Conservation (phyloP, 2,888 invertebrate species). For the Pocota personata region DNA sequence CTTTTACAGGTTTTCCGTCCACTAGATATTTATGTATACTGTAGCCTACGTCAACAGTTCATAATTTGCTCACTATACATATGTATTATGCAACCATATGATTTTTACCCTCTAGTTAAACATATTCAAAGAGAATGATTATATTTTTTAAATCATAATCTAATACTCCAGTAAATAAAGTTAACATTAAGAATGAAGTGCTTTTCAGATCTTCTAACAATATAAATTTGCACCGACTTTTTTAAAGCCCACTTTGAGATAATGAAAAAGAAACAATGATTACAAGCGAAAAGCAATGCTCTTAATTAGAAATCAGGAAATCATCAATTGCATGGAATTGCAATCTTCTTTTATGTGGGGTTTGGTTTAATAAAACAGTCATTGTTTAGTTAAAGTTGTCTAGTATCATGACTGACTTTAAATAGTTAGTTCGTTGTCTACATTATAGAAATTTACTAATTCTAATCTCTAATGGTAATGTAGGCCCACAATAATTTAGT, state of each 20-base stretch:
- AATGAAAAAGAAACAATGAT: not conserved
- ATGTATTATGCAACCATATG: not conserved
- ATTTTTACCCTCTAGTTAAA: not conserved
- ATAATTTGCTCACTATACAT: not conserved
- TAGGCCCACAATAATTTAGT: not conserved
- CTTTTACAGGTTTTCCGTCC: not conserved
- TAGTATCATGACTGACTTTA: not conserved
- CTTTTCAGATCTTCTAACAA: too few species aligned
- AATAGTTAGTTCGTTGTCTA: not conserved
- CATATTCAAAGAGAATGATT: not conserved
- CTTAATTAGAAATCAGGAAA: conserved; percentile 6
- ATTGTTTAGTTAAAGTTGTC: not conserved
- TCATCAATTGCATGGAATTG: not conserved
- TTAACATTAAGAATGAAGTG: not conserved
- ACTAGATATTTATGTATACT: not conserved
- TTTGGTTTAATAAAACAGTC: not conserved
- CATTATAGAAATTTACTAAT: not conserved
- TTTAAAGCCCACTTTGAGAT: not conserved
- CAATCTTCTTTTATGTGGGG: not conserved
- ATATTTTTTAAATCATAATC: not conserved
- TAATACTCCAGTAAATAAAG: not conserved
- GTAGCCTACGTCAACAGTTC: conserved; percentile 34
- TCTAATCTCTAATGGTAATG: not conserved
- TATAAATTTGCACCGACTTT: not conserved
- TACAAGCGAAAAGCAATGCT: not conserved